Evolutionary conservation across 2,797 vertebrate species (phyloP), one percentile per base, ranked within the genome.

Genomic region (Buphagus erythrorhynchus): DNA sequence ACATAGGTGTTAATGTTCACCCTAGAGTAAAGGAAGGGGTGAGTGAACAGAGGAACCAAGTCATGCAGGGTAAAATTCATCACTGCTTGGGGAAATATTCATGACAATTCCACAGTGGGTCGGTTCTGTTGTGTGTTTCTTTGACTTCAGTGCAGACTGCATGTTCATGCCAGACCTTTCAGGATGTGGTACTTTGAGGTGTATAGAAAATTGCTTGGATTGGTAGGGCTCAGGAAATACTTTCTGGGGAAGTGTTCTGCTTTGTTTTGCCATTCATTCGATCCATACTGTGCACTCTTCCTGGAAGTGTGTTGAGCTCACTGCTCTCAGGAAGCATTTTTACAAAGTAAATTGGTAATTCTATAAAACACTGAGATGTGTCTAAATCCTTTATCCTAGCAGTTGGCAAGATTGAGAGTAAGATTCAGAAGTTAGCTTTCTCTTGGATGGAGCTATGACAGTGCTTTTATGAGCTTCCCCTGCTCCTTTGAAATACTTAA

Each of bases 1-100:
- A 89, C 74, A 65, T 3, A 74, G 65, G 45, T 63, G 84, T 92
- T 94, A 87, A 92, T 80, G 55, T 94, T 91, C 58, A 85, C 67
- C 65, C 29, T 29, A 36, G 74, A 49, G 66, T 58, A 87, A 74
- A 74, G 55, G 67, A 36, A 76, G 38, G 81, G 71, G 40, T 4
- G 83, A 92, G 55, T 2, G 59, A 76, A 26, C 55, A 49, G 69
- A 59, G 42, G 43, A 68, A 31, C 28, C 16, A 38, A 49, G 25
- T 33, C 51, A 13, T 13, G 4, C 8, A 4, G n/a, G 5, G 25
- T 72, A 40, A 77, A 74, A 77, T 2, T 40, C 68, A 46, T 90
- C 54, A 6, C 71, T 66, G 45, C 5, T 18, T 68, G 58, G 51
- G 43, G 59, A 62, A 88, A 52, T 54, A 38, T 0, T 54, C 0